Evolutionary conservation across 1,140 invertebrate genomes (phyloP), one percentile per base, ranked within the genome.

Genomic region (Zaprionus inermis): DNA sequence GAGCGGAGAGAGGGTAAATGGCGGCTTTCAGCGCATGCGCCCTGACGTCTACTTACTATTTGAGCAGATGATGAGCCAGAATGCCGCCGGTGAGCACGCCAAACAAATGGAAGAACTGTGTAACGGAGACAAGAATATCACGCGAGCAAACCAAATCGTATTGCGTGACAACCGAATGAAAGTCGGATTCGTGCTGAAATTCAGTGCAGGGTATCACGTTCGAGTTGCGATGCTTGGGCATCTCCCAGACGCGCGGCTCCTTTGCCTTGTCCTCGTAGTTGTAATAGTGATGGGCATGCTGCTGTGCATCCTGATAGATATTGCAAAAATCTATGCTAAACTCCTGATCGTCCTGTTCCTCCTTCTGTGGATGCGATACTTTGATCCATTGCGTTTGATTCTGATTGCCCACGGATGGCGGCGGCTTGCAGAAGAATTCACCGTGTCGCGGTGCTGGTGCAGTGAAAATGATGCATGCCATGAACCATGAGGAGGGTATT

Each of bases 401-500:
- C 41, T 79, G 72, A 1, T 80, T 57, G 0, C 77, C 82, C 6
- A 92, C 14, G 0, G 77, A 70, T 11, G 80, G 49, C 0, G 89
- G 91, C 10, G 92, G 92, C 41, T 92, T 92, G 54, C 92, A 92
- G 36, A 91, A 92, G 64, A 92, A 92, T 55, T 92, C 91, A 11
- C 91, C 90, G 30, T 91, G 91, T 5, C 90, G 67, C 2, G 91
- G 91, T 0, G 91, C 91, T 1, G 91, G 91, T 0, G 91, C 92
- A 34, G 92, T 92, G 28, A 92, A 92, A 49, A 92, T 93, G n/a
- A 93, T 91, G 61, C 92, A 93, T 9, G 92, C 92, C 92, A 93
- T 93, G 54, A 93, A 93, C 93, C 93, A 93, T 5, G 92, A 92
- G 1, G 93, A 93, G 0, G 93, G 93, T 22, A 93, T 93, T 69